Conservation (phyloP, 2,113 vertebrate species). For the Chionis minor region DNA sequence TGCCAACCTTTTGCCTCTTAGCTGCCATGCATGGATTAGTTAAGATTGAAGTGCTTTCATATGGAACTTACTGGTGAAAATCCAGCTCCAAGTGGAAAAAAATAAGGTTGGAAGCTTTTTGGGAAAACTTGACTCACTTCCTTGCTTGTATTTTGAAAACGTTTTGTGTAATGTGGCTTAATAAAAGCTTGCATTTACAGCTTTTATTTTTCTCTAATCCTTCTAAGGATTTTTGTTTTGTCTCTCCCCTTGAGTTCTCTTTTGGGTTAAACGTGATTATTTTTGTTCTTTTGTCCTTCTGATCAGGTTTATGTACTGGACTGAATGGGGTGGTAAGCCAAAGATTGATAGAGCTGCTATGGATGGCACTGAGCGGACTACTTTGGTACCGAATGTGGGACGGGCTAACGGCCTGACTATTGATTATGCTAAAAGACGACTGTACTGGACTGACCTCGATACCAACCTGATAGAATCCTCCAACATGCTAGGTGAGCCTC, state of each 20-base stretch:
- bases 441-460: constrained; percentile 97
- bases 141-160: background rate
- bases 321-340: constrained; percentile 95
- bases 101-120: constrained; percentile 5
- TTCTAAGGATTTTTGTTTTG: background rate
- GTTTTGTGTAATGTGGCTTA: background rate
- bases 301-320: constrained; percentile 96
- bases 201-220: background rate
- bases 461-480: constrained; percentile 96
- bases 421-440: constrained; percentile 90
- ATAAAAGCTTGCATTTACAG: background rate
- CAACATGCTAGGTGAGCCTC: constrained; percentile 89
- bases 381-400: constrained; percentile 90
- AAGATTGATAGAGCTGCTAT: constrained; percentile 95
- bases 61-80: constrained; percentile 4
- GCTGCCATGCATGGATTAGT: background rate
- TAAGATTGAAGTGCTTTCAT: background rate
- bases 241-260: background rate
- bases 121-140: constrained; percentile 44
- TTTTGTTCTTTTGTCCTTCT: background rate
- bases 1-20: background rate
- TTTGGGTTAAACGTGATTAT: background rate
- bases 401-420: constrained; percentile 95
- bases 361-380: constrained; percentile 90
- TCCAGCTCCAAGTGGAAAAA: background rate